phyloP scores from a whole-genome alignment of 2,888 invertebrate genomes.

The Xanthia icteritia region DNA sequence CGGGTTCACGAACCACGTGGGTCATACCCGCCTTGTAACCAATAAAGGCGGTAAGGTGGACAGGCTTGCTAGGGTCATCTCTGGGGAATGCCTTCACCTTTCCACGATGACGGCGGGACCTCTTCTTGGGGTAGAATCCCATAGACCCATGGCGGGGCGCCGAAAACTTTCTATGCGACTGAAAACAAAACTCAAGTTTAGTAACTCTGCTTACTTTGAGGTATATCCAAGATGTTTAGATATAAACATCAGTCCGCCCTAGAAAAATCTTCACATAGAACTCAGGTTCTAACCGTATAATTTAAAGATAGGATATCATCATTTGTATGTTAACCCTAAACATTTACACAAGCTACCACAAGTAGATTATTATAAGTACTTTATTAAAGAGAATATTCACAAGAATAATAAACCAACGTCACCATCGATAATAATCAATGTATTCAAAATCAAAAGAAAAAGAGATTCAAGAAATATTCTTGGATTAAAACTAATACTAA shows the following conservation, averaged over 20 bases:
- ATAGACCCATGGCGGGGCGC: slow-evolving; percentile 99
- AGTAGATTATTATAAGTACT: too few relatives aligned
- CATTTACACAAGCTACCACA: neutral
- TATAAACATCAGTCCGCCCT: slow-evolving; percentile 93
- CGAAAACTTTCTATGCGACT: slow-evolving; percentile 99
- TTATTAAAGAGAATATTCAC: slow-evolving; percentile 10
- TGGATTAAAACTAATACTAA: slow-evolving; percentile 69
- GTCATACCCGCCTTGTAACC: slow-evolving; percentile 99
- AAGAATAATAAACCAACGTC: neutral
- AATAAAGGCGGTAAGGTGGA: slow-evolving; percentile 99
- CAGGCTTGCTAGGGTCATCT: slow-evolving; percentile 98
- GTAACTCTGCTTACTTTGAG: neutral
- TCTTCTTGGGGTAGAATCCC: slow-evolving; percentile 99
- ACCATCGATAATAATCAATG: neutral
- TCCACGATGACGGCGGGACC: slow-evolving; percentile 98
- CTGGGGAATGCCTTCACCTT: slow-evolving; percentile 99
- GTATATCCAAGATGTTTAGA: fast-evolving
- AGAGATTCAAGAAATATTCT: slow-evolving; percentile 15
- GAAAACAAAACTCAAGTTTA: slow-evolving; percentile 74
- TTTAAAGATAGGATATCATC: slow-evolving; percentile 92
- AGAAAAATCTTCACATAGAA: slow-evolving; percentile 92
- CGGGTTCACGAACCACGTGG: slow-evolving; percentile 99
- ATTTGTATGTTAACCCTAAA: slow-evolving; percentile 79
- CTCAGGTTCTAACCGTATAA: slow-evolving; percentile 93
- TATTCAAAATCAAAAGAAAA: neutral